Conservation (phyloP, 1,140 invertebrate species). For the Drosophila malerkotliana region DNA sequence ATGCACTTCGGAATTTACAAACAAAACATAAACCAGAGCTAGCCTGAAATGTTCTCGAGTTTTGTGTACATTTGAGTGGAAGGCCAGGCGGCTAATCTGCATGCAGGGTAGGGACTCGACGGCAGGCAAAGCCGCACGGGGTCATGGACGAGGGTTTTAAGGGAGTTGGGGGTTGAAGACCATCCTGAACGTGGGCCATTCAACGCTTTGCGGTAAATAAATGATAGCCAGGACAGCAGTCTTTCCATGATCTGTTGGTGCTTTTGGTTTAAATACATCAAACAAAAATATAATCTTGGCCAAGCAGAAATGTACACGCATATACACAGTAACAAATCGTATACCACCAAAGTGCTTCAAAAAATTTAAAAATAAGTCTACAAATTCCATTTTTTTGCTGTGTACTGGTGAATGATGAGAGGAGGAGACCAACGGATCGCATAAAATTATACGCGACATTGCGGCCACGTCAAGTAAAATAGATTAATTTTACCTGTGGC, state of each 20-base stretch:
- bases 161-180: background rate
- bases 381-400: background rate
- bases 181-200: conserved; percentile 6
- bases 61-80: conserved; percentile 40
- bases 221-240: conserved; percentile 43
- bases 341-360: background rate
- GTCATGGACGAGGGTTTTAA: conserved; percentile 6
- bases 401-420: conserved; percentile 8
- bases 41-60: conserved; percentile 25
- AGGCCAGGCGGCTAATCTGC: conserved; percentile 59
- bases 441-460: conserved; percentile 79
- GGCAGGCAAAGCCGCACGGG: conserved; percentile 16
- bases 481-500: conserved; percentile 80
- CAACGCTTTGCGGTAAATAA: conserved; percentile 54
- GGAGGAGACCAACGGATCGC: conserved; percentile 39
- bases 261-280: conserved; percentile 71
- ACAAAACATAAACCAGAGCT: conserved; percentile 50
- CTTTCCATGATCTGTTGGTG: conserved; percentile 47
- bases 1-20: conserved; percentile 71
- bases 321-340: conserved; percentile 2
- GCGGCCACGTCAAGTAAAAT: conserved; percentile 79
- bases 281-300: conserved; percentile 76
- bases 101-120: conserved; percentile 23
- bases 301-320: conserved; percentile 73
- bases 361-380: too few species aligned